Conservation (phyloP, 2,113 vertebrate genomes). For the Silurus glanis region DNA sequence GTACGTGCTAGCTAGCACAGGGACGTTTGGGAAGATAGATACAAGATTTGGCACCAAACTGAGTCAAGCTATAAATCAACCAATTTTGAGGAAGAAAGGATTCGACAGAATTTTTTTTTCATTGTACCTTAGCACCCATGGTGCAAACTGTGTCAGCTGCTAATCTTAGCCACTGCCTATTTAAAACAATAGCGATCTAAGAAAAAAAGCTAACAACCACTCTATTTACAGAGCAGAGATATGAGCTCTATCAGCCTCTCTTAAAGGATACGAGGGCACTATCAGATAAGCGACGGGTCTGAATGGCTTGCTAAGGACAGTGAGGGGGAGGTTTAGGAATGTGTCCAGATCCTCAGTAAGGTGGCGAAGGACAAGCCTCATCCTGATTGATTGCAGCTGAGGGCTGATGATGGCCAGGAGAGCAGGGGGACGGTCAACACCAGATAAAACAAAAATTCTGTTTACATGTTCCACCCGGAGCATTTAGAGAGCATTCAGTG, state of each 20-base stretch:
- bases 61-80: slow-evolving; percentile 10
- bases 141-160: not conserved
- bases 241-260: slow-evolving; percentile 53
- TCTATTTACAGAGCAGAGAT: slow-evolving; percentile 63
- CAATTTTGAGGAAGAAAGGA: not conserved
- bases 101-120: not conserved
- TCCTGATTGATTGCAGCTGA: slow-evolving; percentile 64
- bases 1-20: slow-evolving; percentile 39
- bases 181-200: slow-evolving; percentile 29
- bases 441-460: slow-evolving; percentile 67
- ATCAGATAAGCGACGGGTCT: slow-evolving; percentile 61
- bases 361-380: slow-evolving; percentile 60
- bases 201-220: slow-evolving; percentile 43
- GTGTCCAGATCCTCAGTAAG: slow-evolving; percentile 58
- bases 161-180: slow-evolving; percentile 1
- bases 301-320: slow-evolving; percentile 55
- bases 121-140: not conserved
- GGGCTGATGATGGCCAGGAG: slow-evolving; percentile 67
- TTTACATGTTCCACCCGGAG: slow-evolving; percentile 62
- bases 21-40: not conserved
- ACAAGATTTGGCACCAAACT: slow-evolving; percentile 13
- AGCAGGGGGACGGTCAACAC: slow-evolving; percentile 69
- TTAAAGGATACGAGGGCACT: slow-evolving; percentile 49
- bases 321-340: slow-evolving; percentile 60
- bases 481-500: slow-evolving; percentile 15